These are phyloP conservation scores for Mobula birostris DNA, from an alignment of 2,113 vertebrate genomes.

Conservation along the genomic window DNA sequence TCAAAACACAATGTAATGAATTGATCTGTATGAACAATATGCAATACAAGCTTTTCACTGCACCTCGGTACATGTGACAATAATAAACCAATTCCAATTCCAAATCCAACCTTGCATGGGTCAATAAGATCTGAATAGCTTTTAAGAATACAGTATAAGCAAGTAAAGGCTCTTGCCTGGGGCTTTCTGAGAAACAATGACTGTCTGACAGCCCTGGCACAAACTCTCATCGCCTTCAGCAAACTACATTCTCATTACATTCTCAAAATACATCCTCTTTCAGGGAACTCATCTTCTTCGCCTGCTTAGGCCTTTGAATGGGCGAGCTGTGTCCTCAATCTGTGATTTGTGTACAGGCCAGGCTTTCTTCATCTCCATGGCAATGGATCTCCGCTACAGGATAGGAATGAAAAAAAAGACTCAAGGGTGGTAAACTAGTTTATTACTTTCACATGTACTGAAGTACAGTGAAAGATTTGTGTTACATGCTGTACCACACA, in stretches of 20 bases:
- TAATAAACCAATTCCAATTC: too few relatives aligned
- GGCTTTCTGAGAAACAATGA: neutral
- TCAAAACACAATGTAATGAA: too few relatives aligned
- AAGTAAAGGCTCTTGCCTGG: neutral
- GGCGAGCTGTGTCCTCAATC: neutral
- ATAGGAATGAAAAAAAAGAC: neutral
- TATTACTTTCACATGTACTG: too few relatives aligned
- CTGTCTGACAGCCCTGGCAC: neutral
- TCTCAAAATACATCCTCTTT: neutral
- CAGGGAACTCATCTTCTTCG: neutral
- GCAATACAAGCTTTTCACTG: too few relatives aligned
- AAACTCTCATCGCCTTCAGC: neutral
- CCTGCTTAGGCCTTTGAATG: too few relatives aligned
- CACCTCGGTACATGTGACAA: too few relatives aligned
- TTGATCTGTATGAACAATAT: too few relatives aligned
- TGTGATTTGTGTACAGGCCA: too few relatives aligned
- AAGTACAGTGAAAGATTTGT: too few relatives aligned
- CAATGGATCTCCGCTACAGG: neutral
- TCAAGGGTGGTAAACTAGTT: neutral
- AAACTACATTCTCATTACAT: neutral
- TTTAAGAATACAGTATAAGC: neutral
- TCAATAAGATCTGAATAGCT: neutral
- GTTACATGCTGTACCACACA: too few relatives aligned
- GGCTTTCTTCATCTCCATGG: too few relatives aligned
- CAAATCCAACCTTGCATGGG: neutral